phyloP scores from a whole-genome alignment of 2,113 vertebrate genomes.

The Otocyon megalotis region DNA sequence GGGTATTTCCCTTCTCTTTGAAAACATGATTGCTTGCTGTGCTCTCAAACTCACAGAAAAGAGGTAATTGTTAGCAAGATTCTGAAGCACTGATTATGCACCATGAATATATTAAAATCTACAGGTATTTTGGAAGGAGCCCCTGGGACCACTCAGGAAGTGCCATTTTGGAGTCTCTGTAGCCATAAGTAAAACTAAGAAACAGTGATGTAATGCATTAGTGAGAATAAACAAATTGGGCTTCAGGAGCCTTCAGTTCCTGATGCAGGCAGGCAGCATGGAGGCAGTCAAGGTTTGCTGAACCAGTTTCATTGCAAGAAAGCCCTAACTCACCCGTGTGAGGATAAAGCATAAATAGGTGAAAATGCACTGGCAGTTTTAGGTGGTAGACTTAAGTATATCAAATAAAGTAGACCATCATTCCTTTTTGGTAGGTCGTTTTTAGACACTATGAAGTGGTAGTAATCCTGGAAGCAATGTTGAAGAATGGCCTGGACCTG shows the following conservation, averaged over 20 bases:
- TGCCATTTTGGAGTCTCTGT: background rate
- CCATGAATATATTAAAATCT: background rate
- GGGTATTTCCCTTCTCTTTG: background rate
- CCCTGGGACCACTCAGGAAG: background rate
- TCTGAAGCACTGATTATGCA: constrained; percentile 43
- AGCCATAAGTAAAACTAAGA: background rate
- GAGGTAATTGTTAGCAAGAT: constrained; percentile 12
- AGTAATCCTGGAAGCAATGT: background rate
- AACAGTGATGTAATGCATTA: background rate
- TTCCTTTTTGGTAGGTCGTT: background rate
- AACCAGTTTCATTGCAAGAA: background rate
- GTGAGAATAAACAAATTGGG: background rate
- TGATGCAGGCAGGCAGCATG: background rate
- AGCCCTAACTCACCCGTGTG: background rate
- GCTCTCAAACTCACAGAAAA: background rate
- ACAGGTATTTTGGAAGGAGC: constrained; percentile 32
- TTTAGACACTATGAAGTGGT: background rate
- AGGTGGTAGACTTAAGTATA: background rate
- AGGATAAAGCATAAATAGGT: background rate
- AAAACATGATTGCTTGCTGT: background rate
- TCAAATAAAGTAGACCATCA: background rate
- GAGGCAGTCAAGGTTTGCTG: background rate
- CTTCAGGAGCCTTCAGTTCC: background rate
- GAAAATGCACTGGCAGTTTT: background rate
- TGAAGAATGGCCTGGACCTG: background rate